These are phyloP conservation scores for human (Homo sapiens) DNA, from an alignment of 2,113 vertebrate genomes.

Conservation along the genomic window DNA sequence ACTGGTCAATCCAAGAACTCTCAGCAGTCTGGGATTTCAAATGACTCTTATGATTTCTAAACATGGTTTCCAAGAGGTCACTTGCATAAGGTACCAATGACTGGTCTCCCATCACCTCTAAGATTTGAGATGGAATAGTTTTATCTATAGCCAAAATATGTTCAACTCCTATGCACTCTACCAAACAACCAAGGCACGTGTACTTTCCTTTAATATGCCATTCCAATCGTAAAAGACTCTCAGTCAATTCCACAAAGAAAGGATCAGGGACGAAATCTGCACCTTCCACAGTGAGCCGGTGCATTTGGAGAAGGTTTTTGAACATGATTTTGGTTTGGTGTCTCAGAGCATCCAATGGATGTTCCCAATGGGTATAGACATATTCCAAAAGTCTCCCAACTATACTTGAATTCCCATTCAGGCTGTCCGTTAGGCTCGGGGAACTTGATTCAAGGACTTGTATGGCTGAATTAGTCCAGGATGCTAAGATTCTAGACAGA, in stretches of 20 bases:
- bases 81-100: slow-evolving; percentile 93
- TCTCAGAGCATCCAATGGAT: slow-evolving; percentile 94
- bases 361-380: slow-evolving; percentile 96
- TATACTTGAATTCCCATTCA: slow-evolving; percentile 86
- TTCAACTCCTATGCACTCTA: slow-evolving; percentile 90
- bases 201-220: slow-evolving; percentile 98
- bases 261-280: slow-evolving; percentile 73
- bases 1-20: slow-evolving; percentile 86
- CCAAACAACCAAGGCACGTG: slow-evolving; percentile 89
- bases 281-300: slow-evolving; percentile 77
- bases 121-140: slow-evolving; percentile 87
- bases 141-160: slow-evolving; percentile 87
- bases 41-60: slow-evolving; percentile 91
- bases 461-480: slow-evolving; percentile 92
- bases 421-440: slow-evolving; percentile 78
- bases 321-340: slow-evolving; percentile 95
- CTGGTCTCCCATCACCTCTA: slow-evolving; percentile 94
- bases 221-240: slow-evolving; percentile 89
- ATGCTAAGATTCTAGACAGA: slow-evolving; percentile 89
- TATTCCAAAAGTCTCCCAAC: slow-evolving; percentile 89
- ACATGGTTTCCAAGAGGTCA: slow-evolving; percentile 95
- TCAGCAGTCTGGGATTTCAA: slow-evolving; percentile 76
- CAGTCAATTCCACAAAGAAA: slow-evolving; percentile 87
- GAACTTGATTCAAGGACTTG: slow-evolving; percentile 83
- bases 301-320: slow-evolving; percentile 91